Evolutionary conservation across 1,140 invertebrate genomes (phyloP), one percentile per base, ranked within the genome.

Genomic region (Euura lappo): DNA sequence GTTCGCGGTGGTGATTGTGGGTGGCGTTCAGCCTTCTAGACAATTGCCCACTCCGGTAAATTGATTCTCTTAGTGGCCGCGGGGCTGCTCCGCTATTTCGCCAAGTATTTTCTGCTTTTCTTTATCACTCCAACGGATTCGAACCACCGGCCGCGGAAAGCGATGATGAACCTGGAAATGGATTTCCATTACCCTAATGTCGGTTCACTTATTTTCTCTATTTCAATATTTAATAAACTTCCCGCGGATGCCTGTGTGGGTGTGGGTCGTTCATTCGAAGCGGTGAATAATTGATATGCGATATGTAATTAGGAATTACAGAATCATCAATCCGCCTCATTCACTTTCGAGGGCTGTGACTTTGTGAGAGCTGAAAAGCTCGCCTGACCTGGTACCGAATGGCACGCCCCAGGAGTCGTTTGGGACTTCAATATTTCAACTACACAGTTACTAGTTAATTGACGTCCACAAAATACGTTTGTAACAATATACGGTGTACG

Each of bases 21-120:
- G 51, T n/a, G 51, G 13, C 13, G 8, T 60, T 8, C 51, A 0
- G 51, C 5, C 3, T 60, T 6, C 3, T 60, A n/a, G 51, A 60
- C 51, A 60, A 60, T 60, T 60, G 51, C 51, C 51, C 51, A 60
- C 51, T 60, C 5, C 51, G 51, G 51, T 60, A 60, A 60, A 60
- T 60, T 60, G 51, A 60, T 60, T 60, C 51, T 60, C 51, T 60
- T 60, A 60, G 51, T n/a, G 10, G 51, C 51, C 28, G 28, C 28
- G 1, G 28, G 28, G 28, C 1, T 28, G 28, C 28, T n/a, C 5
- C 51, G 51, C 51, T 60, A 60, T 60, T 60, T n/a, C 8, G 51
- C 10, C 10, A 60, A 60, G 51, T 60, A 28, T 28, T 28, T 28
- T 28, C 28, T 28, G 51, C 51, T 60, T 60, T 28, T 28, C 28